Conservation (phyloP, 1,140 invertebrate species). For the Thrips palmi region DNA sequence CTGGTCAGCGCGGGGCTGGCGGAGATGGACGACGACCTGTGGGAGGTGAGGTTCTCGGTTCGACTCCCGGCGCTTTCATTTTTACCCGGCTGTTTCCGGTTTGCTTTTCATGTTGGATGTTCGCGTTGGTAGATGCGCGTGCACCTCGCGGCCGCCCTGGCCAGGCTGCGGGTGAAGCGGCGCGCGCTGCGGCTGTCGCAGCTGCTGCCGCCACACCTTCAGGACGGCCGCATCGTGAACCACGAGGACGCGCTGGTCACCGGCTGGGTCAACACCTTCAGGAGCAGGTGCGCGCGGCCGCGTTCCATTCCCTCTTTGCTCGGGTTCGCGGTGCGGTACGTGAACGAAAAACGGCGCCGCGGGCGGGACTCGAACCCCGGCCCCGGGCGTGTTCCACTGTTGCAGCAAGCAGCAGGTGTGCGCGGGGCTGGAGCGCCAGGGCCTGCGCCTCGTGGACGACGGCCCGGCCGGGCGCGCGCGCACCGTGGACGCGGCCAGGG, state of each 20-base stretch:
- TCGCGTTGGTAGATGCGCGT: no score
- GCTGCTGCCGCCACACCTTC: constrained; percentile 43
- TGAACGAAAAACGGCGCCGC: not conserved
- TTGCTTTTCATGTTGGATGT: no score
- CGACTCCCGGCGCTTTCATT: no score
- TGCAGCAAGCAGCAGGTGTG: not conserved
- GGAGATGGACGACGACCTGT: constrained; percentile 36
- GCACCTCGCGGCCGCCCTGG: constrained; percentile 46
- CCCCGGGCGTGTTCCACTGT: not conserved
- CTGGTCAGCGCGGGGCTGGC: constrained; percentile 27
- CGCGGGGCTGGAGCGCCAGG: constrained; percentile 4
- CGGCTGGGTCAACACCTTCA: constrained; percentile 56
- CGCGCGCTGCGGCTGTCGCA: constrained; percentile 43
- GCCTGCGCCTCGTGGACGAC: constrained; percentile 2
- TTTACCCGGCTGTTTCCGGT: no score
- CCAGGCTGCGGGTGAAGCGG: constrained; percentile 43
- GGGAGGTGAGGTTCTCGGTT: constrained; percentile 35
- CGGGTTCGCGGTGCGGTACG: not conserved
- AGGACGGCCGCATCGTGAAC: constrained; percentile 38
- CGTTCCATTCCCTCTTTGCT: constrained; percentile 8
- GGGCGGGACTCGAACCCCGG: not conserved
- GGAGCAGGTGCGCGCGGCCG: constrained; percentile 43
- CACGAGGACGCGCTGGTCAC: constrained; percentile 38
- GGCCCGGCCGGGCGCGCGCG: not conserved
- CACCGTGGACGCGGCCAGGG: not conserved